Base-by-base conservation (phyloP, 2,113 vertebrate species). In the Ictalurus furcatus region DNA sequence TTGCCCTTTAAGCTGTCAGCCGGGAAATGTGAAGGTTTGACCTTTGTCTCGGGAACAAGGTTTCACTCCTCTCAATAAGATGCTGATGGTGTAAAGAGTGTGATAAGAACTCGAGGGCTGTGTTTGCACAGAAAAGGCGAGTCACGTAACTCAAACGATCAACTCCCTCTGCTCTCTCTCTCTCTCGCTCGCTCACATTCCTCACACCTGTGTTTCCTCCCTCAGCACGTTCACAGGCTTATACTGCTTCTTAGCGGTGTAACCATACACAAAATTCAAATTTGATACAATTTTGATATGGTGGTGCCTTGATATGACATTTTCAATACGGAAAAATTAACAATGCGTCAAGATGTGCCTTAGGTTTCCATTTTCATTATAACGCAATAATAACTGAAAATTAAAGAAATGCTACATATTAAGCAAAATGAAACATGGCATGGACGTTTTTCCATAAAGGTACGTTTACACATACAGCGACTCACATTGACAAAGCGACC, bases 41-140 rank as follows among this genome's bases (percentile, higher is more conserved):
- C 86, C 89, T 87, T 87, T 91, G 84, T 52, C 85, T 90, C 63
- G 21, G 85, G 25, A 85, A 82, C 81, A 85, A 56, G 44, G 37
- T 69, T 84, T 71, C 28, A 25, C 76, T 84, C 37, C 81, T 58
- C 54, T 88, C 79, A 65, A 73, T 82, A 74, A 44, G 81, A 44
- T 5, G 85, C 69, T 30, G 63, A 86, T 84, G 79, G 37, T 84
- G 54, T 84, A 76, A 71, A 85, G 88, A 56, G 58, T 86, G 54
- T 85, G 85, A 85, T 87, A 81, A 87, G 85, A 25, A 61, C 54
- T 67, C 6, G 30, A 44, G 65, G n/a, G 78, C 30, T 54, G 59
- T 63, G 54, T 89, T 89, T 86, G 78, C 52, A 87, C 63, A 85
- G 69, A 78, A 85, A 71, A 23, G 73, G 61, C 21, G 80, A 65